Evolutionary conservation across 1,140 invertebrate species (phyloP), one percentile per base, ranked within the genome.

Genomic region (Drosophila takahashii): DNA sequence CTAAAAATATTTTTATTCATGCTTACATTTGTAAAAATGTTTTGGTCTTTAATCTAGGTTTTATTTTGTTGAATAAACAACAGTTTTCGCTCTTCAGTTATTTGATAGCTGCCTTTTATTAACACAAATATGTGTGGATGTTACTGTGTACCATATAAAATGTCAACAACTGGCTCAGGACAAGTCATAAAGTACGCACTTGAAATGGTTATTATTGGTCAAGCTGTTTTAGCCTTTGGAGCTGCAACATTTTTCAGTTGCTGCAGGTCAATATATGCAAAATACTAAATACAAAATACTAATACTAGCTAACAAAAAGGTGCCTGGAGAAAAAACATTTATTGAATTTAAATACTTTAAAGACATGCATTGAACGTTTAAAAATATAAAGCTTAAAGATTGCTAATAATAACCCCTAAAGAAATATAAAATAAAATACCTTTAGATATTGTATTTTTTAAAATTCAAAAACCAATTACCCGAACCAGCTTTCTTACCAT

Each of bases 401-500:
- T 42, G 41, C 3, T 15, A 18, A 11, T 42, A 10, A 4, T 18
- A 42, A 4, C 3, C 16, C 15, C n/a, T 15, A 3, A 8, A 6
- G 1, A 57, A 39, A 18, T 15, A 13, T 15, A n/a, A 34, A 34
- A 48, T 26, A 48, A 44, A 18, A 45, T 39, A 29, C 1, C 7
- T 0, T 0, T 0, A 26, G 3, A 16, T 44, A 48, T 65, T 64
- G 15, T 26, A 10, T 26, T 32, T 39, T 84, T 66, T 69, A 70
- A 86, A 86, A 85, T 85, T 65, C 77, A 42, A 15, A 27, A 65
- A 34, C 66, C 77, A 86, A 81, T 85, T 80, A 69, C 66, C 47
- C n/a, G 45, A 59, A 39, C 34, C 39, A 39, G 22, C 42, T 22
- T 15, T 58, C 44, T 50, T 53, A 34, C 5, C 69, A 58, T 53